Percentiles rank a stretch among this genome's conserved stretches.
These are phyloP conservation scores for Melanotus villosus DNA, from an alignment of 2,888 invertebrate genomes.

Conservation along the genomic window DNA sequence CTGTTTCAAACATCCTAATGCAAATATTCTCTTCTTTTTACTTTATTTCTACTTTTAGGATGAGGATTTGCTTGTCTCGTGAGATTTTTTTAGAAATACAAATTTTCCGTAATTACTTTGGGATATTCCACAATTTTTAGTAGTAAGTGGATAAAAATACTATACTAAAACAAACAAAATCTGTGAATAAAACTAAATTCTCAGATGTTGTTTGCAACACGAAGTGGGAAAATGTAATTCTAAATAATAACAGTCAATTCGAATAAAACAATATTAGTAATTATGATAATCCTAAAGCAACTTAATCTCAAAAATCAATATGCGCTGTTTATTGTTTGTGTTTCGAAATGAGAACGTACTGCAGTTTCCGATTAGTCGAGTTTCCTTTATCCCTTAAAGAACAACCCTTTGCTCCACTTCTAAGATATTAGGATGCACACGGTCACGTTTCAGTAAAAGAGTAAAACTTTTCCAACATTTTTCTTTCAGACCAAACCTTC, in stretches of 20 bases:
- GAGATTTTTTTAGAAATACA: constrained; percentile 14
- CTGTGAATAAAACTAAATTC: not conserved
- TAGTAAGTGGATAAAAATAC: not conserved
- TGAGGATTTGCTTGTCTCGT: constrained; percentile 10
- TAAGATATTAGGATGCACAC: constrained; percentile 1
- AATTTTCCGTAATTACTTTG: not conserved
- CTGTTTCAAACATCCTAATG: constrained; percentile 56
- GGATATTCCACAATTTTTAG: not conserved
- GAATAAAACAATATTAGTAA: too few relatives aligned
- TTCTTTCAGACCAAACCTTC: not conserved
- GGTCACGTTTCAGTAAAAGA: constrained; percentile 13
- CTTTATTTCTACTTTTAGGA: constrained; percentile 4
- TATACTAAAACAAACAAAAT: not conserved
- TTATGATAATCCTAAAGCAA: constrained; percentile 6
- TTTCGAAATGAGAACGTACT: not conserved
- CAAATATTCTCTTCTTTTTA: constrained; percentile 56
- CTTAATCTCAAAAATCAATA: constrained; percentile 16
- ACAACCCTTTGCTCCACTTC: not conserved
- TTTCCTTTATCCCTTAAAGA: constrained; percentile 3
- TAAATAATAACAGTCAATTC: too few relatives aligned
- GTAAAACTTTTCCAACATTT: constrained; percentile 6
- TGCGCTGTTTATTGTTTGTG: constrained; percentile 9
- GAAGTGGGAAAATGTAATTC: too few relatives aligned
- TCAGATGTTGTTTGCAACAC: too few relatives aligned
- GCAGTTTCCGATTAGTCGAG: constrained; percentile 9